Percentiles rank a stretch among this genome's conserved stretches.
Conservation (phyloP, 1,140 invertebrate genomes). For the Diploscapter pachys region DNA sequence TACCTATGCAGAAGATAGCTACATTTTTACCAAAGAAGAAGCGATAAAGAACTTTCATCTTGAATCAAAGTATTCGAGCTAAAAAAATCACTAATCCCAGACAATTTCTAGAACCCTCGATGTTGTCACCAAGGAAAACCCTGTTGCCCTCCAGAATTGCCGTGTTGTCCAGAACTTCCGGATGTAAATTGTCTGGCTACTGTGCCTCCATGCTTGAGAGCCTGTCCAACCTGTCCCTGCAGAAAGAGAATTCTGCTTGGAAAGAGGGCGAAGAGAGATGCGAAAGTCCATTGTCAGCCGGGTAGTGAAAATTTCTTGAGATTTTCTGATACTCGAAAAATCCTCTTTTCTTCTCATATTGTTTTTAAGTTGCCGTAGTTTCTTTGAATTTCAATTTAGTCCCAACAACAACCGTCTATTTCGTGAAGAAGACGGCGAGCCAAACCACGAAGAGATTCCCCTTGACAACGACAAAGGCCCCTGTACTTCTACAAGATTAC, state of each 20-base stretch:
- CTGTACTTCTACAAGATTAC: too few species aligned
- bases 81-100: too few species aligned
- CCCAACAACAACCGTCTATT: too few species aligned
- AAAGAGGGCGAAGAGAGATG: constrained; percentile 37
- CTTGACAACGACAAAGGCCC: too few species aligned
- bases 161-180: constrained; percentile 39
- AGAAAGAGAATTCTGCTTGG: constrained; percentile 39
- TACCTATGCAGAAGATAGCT: too few species aligned
- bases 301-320: constrained; percentile 3
- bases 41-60: too few species aligned
- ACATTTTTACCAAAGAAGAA: too few species aligned
- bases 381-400: too few species aligned
- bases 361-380: too few species aligned
- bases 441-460: too few species aligned
- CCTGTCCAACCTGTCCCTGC: constrained; percentile 46
- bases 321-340: background rate
- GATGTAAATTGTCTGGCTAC: constrained; percentile 16
- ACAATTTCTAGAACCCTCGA: constrained; percentile 22
- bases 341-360: background rate
- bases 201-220: constrained; percentile 41
- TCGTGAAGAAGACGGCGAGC: too few species aligned
- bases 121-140: constrained; percentile 39
- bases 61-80: too few species aligned
- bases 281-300: constrained; percentile 40
- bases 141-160: constrained; percentile 40